phyloP scores from a whole-genome alignment of 2,113 vertebrate species.

The Solea senegalensis region DNA sequence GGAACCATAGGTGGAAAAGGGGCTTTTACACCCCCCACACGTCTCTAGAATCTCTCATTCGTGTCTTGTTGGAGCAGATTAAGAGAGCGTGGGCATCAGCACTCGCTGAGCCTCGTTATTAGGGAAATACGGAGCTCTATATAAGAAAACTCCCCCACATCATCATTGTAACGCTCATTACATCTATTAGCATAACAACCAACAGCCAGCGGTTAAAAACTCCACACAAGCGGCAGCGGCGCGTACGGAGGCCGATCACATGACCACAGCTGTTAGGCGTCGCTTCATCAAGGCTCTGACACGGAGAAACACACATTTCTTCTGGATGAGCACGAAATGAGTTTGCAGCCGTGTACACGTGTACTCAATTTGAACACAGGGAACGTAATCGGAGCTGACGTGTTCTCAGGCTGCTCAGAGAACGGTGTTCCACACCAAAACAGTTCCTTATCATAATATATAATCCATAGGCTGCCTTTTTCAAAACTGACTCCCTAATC shows the following conservation, averaged over 20 bases:
- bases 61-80: neutral
- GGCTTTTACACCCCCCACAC: neutral
- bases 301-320: neutral
- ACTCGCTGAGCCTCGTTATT: conserved; percentile 29
- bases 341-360: neutral
- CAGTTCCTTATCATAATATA: neutral
- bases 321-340: neutral
- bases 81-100: conserved; percentile 14
- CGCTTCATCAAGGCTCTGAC: conserved; percentile 10
- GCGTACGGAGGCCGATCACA: neutral
- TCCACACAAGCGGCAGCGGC: neutral
- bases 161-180: conserved; percentile 28
- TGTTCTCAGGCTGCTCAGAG: neutral
- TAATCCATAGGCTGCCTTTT: conserved; percentile 3
- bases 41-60: neutral
- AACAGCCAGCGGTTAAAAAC: conserved; percentile 3
- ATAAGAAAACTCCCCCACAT: conserved; percentile 5
- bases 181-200: conserved; percentile 33
- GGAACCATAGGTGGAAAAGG: too few relatives aligned
- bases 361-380: neutral
- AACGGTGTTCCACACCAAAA: neutral
- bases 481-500: conserved; percentile 3
- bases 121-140: conserved; percentile 18
- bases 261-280: neutral
- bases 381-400: conserved; percentile 1